Base-by-base conservation (phyloP, 2,797 vertebrate species). In the Falco rusticolus region DNA sequence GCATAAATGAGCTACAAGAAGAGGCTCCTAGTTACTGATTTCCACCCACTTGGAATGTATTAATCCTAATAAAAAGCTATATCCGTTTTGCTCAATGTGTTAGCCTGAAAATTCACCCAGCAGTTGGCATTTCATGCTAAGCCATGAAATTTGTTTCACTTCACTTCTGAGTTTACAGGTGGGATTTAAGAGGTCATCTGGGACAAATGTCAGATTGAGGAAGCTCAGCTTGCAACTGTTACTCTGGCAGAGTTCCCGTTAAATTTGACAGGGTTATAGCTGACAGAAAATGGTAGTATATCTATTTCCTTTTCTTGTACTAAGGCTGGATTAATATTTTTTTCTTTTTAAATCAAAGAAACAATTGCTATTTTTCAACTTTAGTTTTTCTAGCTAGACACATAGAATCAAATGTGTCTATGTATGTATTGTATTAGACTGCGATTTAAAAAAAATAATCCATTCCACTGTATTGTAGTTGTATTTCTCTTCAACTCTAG, bases 41-140 rank as follows among this genome's bases (percentile, higher is more conserved):
- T 94, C 95, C 88, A 96, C 94, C 82, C 93, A 84, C 72, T 96
- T 96, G 93, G 95, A 97, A 91, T 85, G 91, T 47, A 94, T 78
- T 87, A 64, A 75, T 92, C 84, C 80, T 94, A 91, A 85, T 77
- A 45, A 70, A 92, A 87, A 72, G 39, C 10, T 34, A 34, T 76
- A 77, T 89, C 92, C 21, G 7, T 93, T 94, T 90, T 93, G 56
- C 69, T 92, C 28, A 25, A 2, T 72, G 21, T 56, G 54, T 79
- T 29, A 57, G 70, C 16, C 69, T 81, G 65, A 56, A 84, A 91
- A 61, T 68, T 76, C 57, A 83, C 65, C 54, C 84, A 79, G 61
- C 66, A 75, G 34, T 54, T 93, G 83, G 76, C 60, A 87, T 94
- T 86, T 86, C 66, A 53, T 72, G 59, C 57, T 75, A 81, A 84